Evolutionary conservation across 2,797 vertebrate species (phyloP), one percentile per base, ranked within the genome.

Genomic region (Gambusia yucatana): DNA sequence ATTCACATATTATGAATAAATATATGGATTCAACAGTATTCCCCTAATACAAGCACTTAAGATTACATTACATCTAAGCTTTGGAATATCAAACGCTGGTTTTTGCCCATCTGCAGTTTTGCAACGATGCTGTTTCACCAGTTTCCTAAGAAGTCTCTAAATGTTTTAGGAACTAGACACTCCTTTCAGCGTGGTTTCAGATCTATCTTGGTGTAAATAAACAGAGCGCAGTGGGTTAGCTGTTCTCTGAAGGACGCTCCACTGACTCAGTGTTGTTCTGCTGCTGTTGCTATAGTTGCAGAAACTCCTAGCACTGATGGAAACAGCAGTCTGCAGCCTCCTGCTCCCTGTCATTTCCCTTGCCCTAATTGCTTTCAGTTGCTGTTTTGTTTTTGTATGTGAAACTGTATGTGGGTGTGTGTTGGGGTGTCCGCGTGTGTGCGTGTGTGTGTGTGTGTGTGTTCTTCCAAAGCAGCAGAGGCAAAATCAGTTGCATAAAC

Each of bases 401-500:
- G 55, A 75, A 48, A 17, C 39, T 50, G 50, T 63, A 16, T 16
- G 33, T 79, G 76, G 33, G 33, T 33, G 33, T 33, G 33, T 33
- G 33, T 33, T 33, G 33, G 33, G 33, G 33, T 33, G 33, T 33
- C 33, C 33, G 33, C 1, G 33, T 2, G 33, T 16, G 78, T 70
- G 72, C 82, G 87, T 84, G 77, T 39, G 55, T 72, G 55, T 25
- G 50, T 44, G 55, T 79, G 72, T 81, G 41, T 30, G 84, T 84
- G 89, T 63, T 78, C 80, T 82, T 67, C 83, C 77, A 86, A 73
- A 67, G 80, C 73, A 90, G 86, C n/a, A 80, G 84, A 91, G 82
- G 86, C 83, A 86, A 65, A 91, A 87, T 84, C 77, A 80, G 88
- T 95, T 95, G 95, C 92, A 92, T 92, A 95, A 95, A 85, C 17